A percentile compares a stretch with the other conserved stretches of the same genome.
These are phyloP conservation scores for Anomalospiza imberbis DNA, from an alignment of 2,797 vertebrate species.

Conservation along the genomic window DNA sequence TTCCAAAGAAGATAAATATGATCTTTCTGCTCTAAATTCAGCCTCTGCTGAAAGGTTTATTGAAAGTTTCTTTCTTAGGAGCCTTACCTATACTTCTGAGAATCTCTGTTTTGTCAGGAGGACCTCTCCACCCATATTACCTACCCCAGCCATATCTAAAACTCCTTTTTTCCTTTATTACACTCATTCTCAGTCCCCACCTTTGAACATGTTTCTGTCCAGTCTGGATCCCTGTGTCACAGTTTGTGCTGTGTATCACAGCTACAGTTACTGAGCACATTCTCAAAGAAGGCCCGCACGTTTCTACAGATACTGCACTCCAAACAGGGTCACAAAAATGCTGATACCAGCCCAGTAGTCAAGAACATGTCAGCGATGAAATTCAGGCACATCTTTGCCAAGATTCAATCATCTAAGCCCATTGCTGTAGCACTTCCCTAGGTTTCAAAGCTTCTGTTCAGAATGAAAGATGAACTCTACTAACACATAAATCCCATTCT, in stretches of 20 bases:
- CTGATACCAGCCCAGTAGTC: background rate
- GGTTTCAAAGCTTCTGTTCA: background rate
- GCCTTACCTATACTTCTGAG: background rate
- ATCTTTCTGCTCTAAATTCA: background rate
- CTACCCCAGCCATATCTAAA: background rate
- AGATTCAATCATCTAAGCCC: background rate
- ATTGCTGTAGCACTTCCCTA: background rate
- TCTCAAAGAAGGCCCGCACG: background rate
- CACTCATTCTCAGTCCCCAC: background rate
- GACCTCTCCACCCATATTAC: background rate
- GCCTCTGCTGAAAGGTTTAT: background rate
- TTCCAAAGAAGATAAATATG: background rate
- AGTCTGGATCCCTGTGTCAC: background rate
- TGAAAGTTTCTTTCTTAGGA: background rate
- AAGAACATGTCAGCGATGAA: background rate
- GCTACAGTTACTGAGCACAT: background rate
- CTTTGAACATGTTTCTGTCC: background rate
- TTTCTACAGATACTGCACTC: background rate
- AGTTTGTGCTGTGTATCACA: background rate
- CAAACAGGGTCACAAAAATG: background rate
- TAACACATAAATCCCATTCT: background rate
- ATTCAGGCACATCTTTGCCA: background rate
- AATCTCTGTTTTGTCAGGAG: background rate
- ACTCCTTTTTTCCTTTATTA: background rate
- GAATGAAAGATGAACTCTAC: background rate